Conservation (phyloP, 37 sponge, comb jelly and placozoan species). For the Spongia lamella region DNA sequence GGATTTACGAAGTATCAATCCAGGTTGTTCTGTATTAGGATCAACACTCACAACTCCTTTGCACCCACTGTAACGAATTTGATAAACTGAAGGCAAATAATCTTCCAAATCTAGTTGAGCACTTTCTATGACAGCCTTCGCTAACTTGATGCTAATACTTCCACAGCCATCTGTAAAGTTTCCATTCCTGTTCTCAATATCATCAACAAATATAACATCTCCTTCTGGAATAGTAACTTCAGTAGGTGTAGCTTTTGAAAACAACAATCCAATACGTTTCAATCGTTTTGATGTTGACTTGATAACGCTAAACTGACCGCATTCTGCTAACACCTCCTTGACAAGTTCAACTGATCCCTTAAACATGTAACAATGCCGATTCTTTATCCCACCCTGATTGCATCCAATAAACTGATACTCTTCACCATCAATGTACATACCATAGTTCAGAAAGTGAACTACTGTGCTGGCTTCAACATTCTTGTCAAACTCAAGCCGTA, state of each 20-base stretch:
- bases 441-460: conserved; percentile 12
- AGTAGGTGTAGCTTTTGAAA: conserved; percentile 61
- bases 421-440: conserved; percentile 45
- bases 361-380: conserved; percentile 61
- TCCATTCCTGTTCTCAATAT: conserved; percentile 41
- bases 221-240: conserved; percentile 28
- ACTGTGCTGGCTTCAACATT: conserved; percentile 15
- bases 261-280: conserved; percentile 78
- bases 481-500: conserved; percentile 36
- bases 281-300: conserved; percentile 54
- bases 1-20: conserved; percentile 48
- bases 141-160: conserved; percentile 37
- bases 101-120: conserved; percentile 19
- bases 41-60: conserved; percentile 69
- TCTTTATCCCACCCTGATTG: conserved; percentile 69
- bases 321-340: conserved; percentile 31
- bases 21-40: conserved; percentile 6
- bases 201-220: conserved; percentile 33
- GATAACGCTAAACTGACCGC: conserved; percentile 47
- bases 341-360: conserved; percentile 35
- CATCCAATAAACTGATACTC: conserved; percentile 67
- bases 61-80: conserved; percentile 76
- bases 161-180: conserved; percentile 91
- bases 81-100: conserved; percentile 69
- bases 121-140: conserved; percentile 23